Evolutionary conservation across 1,140 invertebrate genomes (phyloP), one percentile per base, ranked within the genome.

Genomic region (Vanessa tameamea): DNA sequence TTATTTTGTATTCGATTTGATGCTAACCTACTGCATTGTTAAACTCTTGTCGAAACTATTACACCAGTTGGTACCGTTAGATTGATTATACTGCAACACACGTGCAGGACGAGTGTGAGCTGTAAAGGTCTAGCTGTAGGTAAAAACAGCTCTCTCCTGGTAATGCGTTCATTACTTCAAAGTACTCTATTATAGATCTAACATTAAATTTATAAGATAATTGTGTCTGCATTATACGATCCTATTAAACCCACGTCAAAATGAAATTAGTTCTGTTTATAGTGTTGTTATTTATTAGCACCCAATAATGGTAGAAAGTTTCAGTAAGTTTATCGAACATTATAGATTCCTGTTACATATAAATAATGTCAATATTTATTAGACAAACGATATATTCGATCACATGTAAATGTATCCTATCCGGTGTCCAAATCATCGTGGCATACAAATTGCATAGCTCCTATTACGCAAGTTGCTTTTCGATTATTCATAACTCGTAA

Each of bases 71-170:
- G 66, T 69, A 53, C 75, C 75, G 75, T 76, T 76, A 76, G 50
- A 55, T 76, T 64, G 50, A 76, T 76, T 76, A 43, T 55, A 31
- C 55, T 76, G 69, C 75, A 31, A 50, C 43, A 72, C 75, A 76
- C 75, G 75, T 69, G 65, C 72, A 67, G 16, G 55, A 14, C 70
- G 37, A 65, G 31, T 59, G 65, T 64, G 55, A 48, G 53, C 50
- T 65, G 53, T 68, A 16, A 20, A 68, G 16, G 47, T 68, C n/a
- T 68, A 68, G 20, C 26, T 68, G 31, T 43, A 55, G 37, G 31
- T 23, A 68, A 43, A 55, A 50, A 68, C 65, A 68, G 65, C 55
- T 68, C 57, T 4, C 55, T 59, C 55, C 23, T 59, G 23, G 20
- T 59, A 59, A 51, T 31, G 26, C 26, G 26, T 31, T 51, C 48